Evolutionary conservation across 2,888 invertebrate species (phyloP).

Genomic region (Ceraclea dissimilis): DNA sequence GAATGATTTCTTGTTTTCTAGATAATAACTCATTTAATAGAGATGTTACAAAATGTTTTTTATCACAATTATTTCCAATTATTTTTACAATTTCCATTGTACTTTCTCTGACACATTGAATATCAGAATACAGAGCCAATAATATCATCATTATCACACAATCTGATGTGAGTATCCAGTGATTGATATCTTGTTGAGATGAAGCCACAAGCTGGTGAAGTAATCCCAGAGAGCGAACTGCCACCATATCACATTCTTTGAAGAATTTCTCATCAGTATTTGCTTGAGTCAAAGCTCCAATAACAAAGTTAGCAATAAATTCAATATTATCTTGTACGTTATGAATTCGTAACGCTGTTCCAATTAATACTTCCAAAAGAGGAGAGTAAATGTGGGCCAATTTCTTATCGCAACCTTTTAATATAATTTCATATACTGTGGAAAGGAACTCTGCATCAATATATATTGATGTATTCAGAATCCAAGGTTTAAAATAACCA

Average conservation of each 20-base stretch:
- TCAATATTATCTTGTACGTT: constrained; percentile 40
- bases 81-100: constrained; percentile 47
- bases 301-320: constrained; percentile 51
- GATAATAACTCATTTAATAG: constrained; percentile 42
- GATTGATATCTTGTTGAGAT: constrained; percentile 22
- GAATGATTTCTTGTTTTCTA: constrained; percentile 51
- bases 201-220: not conserved
- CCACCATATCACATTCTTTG: constrained; percentile 43
- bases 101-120: constrained; percentile 47
- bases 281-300: constrained; percentile 37
- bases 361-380: constrained; percentile 41
- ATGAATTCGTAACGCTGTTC: constrained; percentile 38
- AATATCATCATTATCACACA: constrained; percentile 46
- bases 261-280: constrained; percentile 14
- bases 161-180: constrained; percentile 40
- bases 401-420: constrained; percentile 41
- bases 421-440: constrained; percentile 42
- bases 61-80: constrained; percentile 33
- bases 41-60: constrained; percentile 38
- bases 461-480: constrained; percentile 37
- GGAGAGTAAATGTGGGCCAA: constrained; percentile 37
- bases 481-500: constrained; percentile 35
- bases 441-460: constrained; percentile 38
- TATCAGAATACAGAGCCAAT: constrained; percentile 50
- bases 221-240: constrained; percentile 13